Base-by-base conservation (phyloP, 2,888 invertebrate species). In the Melinaea marsaeus region DNA sequence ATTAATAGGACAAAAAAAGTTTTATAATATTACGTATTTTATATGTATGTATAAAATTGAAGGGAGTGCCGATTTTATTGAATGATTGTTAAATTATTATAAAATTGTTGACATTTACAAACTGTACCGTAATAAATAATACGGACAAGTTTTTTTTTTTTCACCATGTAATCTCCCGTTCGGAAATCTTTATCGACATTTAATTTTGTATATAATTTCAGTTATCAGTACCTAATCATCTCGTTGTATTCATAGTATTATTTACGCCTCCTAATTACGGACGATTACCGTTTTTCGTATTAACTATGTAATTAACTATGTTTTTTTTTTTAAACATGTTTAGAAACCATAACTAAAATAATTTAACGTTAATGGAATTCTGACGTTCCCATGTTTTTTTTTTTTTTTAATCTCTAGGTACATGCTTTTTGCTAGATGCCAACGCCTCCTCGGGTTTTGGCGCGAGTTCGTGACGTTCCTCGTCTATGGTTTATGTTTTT, bases 391-490 rank as follows among this genome's bases (percentile, higher is more conserved):
- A 64, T 56, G 60, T 51, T 57, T 63, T 64, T 63, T 57, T 55
- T 57, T 57, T 22, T 55, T 56, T 22, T 22, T 22, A 22, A 22
- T 22, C 22, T 22, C 1, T 22, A 22, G 22, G 63, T 57, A 32
- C 58, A 35, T 54, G 42, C 47, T 57, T 64, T 64, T 64, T 64
- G 61, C 58, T 57, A 13, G 58, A 58, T 71, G 75, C 71, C 74
- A 75, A 73, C 74, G 75, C 75, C 74, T 75, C 63, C 69, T 69
- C 69, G 55, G 65, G 68, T 75, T 79, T 81, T 77, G 76, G 78
- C 78, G 78, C 77, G 79, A 77, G 78, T 75, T 74, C 74, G 74
- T 74, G 73, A 75, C 71, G 74, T 73, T 74, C 71, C 74, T 72
- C 74, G 76, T 78, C 79, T 78, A 75, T 75, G 72, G 71, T 71